These are phyloP conservation scores for Drosophila macrospina DNA, from an alignment of 2,888 invertebrate species.

Conservation along the genomic window DNA sequence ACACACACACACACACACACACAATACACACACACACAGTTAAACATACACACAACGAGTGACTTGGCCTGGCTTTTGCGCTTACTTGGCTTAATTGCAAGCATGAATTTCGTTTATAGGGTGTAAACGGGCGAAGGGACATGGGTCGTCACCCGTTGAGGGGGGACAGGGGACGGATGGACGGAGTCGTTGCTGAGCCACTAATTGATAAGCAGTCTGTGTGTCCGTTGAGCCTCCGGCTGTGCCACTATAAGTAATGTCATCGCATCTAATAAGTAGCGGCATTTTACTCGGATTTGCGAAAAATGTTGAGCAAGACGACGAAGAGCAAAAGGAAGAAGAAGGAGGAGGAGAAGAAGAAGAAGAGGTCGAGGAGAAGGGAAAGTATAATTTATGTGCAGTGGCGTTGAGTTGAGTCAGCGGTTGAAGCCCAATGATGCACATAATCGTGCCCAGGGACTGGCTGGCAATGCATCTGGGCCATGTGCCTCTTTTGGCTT, in stretches of 20 bases:
- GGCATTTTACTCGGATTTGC: conserved; percentile 7
- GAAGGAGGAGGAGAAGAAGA: no score
- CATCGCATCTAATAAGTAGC: conserved; percentile 26
- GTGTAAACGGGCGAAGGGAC: neutral
- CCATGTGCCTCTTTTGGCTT: conserved; percentile 17
- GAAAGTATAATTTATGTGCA: neutral
- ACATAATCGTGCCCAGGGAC: conserved; percentile 21
- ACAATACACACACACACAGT: conserved; percentile 6
- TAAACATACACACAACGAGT: neutral
- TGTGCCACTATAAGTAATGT: conserved; percentile 8
- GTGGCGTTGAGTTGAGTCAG: conserved; percentile 14
- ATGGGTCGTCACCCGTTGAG: no score
- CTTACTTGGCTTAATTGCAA: conserved; percentile 41
- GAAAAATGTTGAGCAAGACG: neutral
- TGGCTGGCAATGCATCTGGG: conserved; percentile 15
- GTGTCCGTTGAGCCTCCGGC: neutral
- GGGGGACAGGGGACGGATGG: no score
- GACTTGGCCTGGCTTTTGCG: conserved; percentile 23
- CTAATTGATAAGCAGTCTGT: conserved; percentile 39
- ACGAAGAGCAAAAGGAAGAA: no score
- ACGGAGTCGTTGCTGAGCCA: conserved; percentile 2
- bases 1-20: conserved; percentile 11
- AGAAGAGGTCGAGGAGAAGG: no score
- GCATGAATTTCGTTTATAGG: conserved; percentile 14
- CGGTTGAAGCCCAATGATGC: conserved; percentile 31